Conservation (phyloP, 1,140 invertebrate species). For the Pogonomyrmex californicus region DNA sequence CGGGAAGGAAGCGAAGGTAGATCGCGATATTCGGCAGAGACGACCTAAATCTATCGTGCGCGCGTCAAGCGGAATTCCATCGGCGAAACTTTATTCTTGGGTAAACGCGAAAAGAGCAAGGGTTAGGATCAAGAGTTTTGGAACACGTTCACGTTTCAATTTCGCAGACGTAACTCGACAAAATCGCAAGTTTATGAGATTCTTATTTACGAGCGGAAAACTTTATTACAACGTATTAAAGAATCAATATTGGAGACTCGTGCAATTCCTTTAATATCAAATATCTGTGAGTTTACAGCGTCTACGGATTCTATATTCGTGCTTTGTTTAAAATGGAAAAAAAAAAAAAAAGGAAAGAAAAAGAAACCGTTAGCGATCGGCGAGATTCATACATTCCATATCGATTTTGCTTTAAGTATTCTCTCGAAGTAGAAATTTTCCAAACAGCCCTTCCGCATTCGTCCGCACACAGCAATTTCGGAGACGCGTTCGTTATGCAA, state of each 20-base stretch:
- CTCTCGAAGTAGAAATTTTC: not conserved
- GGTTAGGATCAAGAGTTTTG: constrained; percentile 9
- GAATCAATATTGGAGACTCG: not conserved
- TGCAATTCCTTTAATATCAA: not conserved
- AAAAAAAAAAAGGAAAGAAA: not conserved
- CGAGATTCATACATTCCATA: not conserved
- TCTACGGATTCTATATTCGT: not conserved
- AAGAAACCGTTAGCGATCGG: not conserved
- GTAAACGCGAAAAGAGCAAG: constrained; percentile 41
- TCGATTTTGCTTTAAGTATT: not conserved
- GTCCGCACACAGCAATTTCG: not conserved
- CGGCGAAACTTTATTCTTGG: constrained; percentile 40
- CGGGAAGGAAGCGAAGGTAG: constrained; percentile 22
- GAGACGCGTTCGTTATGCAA: not conserved
- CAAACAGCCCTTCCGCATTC: not conserved
- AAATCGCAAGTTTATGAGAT: constrained; percentile 6
- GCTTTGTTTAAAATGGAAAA: not conserved
- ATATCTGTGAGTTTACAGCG: not conserved
- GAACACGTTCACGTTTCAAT: constrained; percentile 25
- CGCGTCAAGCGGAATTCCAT: constrained; percentile 60
- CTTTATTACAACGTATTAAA: not conserved
- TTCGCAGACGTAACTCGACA: not conserved
- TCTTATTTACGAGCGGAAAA: not conserved
- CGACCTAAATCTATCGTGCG: constrained; percentile 66
- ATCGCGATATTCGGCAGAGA: constrained; percentile 40